Base-by-base conservation (phyloP, 2,113 vertebrate genomes). In the Anoura caudifer region DNA sequence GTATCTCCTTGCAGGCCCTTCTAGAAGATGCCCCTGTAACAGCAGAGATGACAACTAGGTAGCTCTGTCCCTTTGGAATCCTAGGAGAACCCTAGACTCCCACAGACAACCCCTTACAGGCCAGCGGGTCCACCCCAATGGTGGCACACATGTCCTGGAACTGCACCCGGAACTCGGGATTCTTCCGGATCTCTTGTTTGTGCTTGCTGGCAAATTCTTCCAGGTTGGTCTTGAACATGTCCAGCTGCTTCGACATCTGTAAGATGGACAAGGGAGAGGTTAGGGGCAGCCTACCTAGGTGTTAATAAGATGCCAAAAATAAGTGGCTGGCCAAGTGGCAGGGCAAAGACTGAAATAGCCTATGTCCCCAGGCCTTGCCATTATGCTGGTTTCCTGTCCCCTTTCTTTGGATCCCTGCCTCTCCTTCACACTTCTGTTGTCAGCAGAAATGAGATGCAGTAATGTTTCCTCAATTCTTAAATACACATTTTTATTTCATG, bases 81-180 rank as follows among this genome's bases (percentile, higher is more conserved):
- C 43, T 79, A 26, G 36, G n/a, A 72, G 69, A 33, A 80, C 33
- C 54, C 6, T 1, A 4, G 24, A n/a, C 24, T 56, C 56, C 76
- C 20, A 38, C 0, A 26, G 84, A 73, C 61, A 36, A 28, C 7
- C 94, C 28, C 99, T 99, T 98, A 99, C 99, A 99, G 50, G 99
- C 99, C 50, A 99, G 97, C 0, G 99, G 99, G 85, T 99, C 99
- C 26, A 99, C 99, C 3, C 99, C 99, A 2, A 99, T 99, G 4
- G 99, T 99, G 11, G 99, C 99, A 50, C 99, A 99, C 99, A 99
- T 99, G 50, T 99, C 99, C 98, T 99, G 99, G 98, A 99, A 99
- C 98, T 99, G 99, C 52, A 99, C 99, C 2, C 99, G 98, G 97
- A 99, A 99, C 73, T 99, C 99, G 0, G 99, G 98, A 96, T 96